Evolutionary conservation across 2,113 vertebrate genomes (phyloP).

Genomic region (Malurus cyaneus): DNA sequence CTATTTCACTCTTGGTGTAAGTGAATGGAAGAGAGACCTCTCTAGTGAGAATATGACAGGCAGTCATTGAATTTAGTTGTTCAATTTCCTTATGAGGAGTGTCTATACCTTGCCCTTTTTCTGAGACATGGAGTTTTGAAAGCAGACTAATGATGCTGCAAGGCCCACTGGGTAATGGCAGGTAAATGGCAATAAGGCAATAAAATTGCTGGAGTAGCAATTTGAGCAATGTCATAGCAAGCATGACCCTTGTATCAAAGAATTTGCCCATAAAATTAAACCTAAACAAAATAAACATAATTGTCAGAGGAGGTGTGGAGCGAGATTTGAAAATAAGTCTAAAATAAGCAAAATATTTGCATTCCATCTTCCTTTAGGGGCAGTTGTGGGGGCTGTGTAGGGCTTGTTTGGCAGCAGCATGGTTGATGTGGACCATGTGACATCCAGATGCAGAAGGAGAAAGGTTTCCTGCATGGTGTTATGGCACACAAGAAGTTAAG

Average conservation of each 20-base stretch:
- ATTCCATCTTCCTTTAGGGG: background rate
- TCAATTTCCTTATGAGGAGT: background rate
- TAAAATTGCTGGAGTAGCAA: background rate
- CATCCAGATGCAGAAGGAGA: background rate
- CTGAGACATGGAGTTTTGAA: background rate
- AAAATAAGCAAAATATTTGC: background rate
- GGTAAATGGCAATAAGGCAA: background rate
- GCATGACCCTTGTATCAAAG: background rate
- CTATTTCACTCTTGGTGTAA: background rate
- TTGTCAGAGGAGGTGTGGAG: background rate
- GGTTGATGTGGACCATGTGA: background rate
- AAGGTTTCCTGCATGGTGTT: background rate
- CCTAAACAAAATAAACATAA: background rate
- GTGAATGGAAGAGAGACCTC: background rate
- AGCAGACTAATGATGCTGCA: background rate
- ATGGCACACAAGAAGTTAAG: background rate
- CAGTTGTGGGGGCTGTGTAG: accelerated
- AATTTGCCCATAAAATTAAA: background rate
- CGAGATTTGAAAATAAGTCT: background rate
- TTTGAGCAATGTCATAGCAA: background rate
- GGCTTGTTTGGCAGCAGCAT: background rate
- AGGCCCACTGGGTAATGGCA: background rate
- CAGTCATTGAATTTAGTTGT: background rate
- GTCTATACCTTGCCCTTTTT: background rate
- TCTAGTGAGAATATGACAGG: background rate